Evolutionary conservation across 2,113 vertebrate genomes (phyloP).

Genomic region (Lota lota): DNA sequence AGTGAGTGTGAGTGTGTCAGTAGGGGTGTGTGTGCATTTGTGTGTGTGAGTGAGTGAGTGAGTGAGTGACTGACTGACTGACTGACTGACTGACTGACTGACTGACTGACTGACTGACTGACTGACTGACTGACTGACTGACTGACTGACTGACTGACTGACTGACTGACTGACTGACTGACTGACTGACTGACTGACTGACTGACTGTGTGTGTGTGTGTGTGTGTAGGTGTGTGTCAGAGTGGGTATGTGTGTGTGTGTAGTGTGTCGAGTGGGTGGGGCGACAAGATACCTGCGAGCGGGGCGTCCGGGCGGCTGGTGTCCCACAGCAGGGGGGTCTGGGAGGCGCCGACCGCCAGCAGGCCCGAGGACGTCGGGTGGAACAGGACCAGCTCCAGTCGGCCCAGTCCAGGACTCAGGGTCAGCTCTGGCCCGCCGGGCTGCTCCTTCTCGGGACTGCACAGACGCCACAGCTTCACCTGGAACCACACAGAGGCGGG

Average conservation of each 20-base stretch:
- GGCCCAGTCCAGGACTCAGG: slow-evolving; percentile 60
- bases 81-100: no score
- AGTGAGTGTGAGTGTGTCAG: no score
- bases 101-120: no score
- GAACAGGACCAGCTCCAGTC: slow-evolving; percentile 79
- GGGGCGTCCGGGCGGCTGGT: slow-evolving; percentile 61
- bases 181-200: no score
- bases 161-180: no score
- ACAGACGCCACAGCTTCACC: slow-evolving; percentile 90
- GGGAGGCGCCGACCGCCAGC: slow-evolving; percentile 70
- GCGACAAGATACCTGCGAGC: slow-evolving; percentile 76
- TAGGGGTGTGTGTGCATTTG: not conserved
- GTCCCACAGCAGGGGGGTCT: slow-evolving; percentile 80
- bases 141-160: not conserved
- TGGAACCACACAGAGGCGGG: slow-evolving; percentile 42
- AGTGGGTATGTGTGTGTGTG: not conserved
- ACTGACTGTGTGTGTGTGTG: not conserved
- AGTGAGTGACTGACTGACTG: no score
- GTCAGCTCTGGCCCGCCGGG: slow-evolving; percentile 61
- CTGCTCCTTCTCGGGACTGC: slow-evolving; percentile 57
- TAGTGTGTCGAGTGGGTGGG: not conserved
- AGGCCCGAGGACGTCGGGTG: slow-evolving; percentile 82
- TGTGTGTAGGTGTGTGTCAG: not conserved
- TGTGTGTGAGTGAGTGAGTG: not conserved
- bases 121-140: no score